phyloP scores from a whole-genome alignment of 2,888 invertebrate genomes.

The Tachina lurida region DNA sequence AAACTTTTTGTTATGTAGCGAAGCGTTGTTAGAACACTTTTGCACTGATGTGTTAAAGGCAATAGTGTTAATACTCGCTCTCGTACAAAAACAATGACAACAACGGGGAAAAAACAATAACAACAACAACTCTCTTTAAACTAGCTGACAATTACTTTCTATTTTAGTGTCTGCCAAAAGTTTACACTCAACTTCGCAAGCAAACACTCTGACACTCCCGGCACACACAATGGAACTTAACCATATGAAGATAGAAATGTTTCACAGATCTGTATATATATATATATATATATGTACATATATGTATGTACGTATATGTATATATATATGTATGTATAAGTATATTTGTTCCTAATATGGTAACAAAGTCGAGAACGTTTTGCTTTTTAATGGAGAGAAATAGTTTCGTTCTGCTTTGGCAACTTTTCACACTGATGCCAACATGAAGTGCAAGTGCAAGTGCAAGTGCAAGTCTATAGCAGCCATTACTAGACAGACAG shows the following conservation, averaged over 20 bases:
- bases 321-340: background rate
- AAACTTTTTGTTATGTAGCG: constrained; percentile 31
- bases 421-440: constrained; percentile 44
- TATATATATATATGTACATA: background rate
- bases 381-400: constrained; percentile 46
- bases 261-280: background rate
- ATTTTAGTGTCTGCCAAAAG: constrained; percentile 64
- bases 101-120: constrained; percentile 21
- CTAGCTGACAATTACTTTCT: constrained; percentile 69
- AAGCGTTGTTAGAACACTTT: constrained; percentile 27
- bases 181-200: constrained; percentile 62
- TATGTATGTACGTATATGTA: background rate
- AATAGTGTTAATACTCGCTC: constrained; percentile 51
- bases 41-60: constrained; percentile 34
- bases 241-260: constrained; percentile 5
- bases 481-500: constrained; percentile 27
- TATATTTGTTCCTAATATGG: constrained; percentile 29
- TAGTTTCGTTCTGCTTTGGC: constrained; percentile 58
- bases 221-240: background rate
- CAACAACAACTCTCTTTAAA: constrained; percentile 30
- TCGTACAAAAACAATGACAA: constrained; percentile 11
- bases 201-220: constrained; percentile 18
- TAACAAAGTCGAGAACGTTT: constrained; percentile 34
- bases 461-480: constrained; percentile 32
- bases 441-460: constrained; percentile 14